A percentile compares a stretch with the other conserved stretches of the same genome.
Evolutionary conservation across 2,113 vertebrate species (phyloP).

Genomic region (Chauna torquata): DNA sequence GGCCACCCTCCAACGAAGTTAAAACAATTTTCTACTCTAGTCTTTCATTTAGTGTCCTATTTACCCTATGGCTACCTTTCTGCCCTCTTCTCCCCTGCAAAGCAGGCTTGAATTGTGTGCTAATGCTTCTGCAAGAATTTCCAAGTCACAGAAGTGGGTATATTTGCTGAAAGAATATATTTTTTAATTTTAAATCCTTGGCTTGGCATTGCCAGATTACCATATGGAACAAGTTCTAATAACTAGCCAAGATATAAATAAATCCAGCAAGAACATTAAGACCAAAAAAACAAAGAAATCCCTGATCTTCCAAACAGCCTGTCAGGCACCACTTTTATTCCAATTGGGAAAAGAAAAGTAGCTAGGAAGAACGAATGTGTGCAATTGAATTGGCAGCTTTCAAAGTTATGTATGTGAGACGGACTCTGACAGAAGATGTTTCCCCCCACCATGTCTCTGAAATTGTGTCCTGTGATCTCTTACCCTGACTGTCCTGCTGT

Average conservation of each 20-base stretch:
- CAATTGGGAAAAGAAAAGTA: constrained; percentile 2
- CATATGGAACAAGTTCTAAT: constrained; percentile 68
- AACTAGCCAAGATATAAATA: constrained; percentile 69
- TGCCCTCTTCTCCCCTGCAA: not conserved
- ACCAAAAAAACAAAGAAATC: constrained; percentile 25
- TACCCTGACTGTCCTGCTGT: not conserved
- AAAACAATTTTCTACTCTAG: not conserved
- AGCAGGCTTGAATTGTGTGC: not conserved
- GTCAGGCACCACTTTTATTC: constrained; percentile 9
- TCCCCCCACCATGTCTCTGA: fast-evolving
- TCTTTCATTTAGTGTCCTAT: not conserved
- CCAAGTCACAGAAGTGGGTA: not conserved
- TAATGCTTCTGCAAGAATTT: not conserved
- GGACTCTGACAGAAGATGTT: not conserved
- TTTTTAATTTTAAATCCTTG: constrained; percentile 43
- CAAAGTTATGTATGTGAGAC: not conserved
- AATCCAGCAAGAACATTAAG: constrained; percentile 53
- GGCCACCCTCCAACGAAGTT: not conserved
- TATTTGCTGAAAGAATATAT: constrained; percentile 28
- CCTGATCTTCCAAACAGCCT: constrained; percentile 22
- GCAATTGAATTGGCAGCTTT: constrained; percentile 1
- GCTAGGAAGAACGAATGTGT: not conserved
- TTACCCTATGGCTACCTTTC: not conserved
- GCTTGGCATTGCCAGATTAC: constrained; percentile 61
- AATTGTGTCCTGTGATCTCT: not conserved